These are phyloP conservation scores for Strix aluco DNA, from an alignment of 2,113 vertebrate species.

Conservation along the genomic window DNA sequence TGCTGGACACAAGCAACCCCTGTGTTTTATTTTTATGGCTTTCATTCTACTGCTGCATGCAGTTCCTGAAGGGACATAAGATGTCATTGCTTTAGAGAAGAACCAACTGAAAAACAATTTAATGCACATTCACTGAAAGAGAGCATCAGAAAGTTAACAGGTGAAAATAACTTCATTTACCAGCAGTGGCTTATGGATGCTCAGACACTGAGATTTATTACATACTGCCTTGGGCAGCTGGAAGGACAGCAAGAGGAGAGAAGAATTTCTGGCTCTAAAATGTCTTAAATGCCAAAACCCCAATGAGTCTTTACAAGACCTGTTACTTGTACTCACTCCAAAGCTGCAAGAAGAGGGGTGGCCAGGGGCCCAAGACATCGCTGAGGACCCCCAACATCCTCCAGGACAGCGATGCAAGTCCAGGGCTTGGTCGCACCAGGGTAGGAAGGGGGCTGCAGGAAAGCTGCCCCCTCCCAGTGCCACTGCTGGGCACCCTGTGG, in stretches of 20 bases:
- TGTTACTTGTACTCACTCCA: accelerated
- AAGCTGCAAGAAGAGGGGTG: neutral
- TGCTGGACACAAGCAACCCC: neutral
- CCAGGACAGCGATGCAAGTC: accelerated
- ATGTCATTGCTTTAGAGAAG: neutral
- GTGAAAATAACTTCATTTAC: neutral
- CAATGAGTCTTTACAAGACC: neutral
- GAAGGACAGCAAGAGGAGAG: neutral
- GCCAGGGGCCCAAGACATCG: too few relatives aligned
- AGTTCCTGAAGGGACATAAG: neutral
- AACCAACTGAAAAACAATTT: neutral
- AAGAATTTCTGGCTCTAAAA: neutral
- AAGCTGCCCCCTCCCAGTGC: neutral
- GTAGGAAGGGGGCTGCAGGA: neutral
- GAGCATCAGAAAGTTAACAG: neutral
- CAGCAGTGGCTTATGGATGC: neutral
- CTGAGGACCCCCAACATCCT: neutral
- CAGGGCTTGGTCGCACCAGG: neutral
- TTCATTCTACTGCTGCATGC: neutral
- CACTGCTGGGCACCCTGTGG: neutral
- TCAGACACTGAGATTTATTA: neutral
- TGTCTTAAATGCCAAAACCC: neutral
- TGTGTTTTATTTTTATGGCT: neutral
- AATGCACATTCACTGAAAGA: neutral
- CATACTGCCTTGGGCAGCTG: neutral